A percentile compares a stretch with the other conserved stretches of the same genome.
phyloP scores from a whole-genome alignment of 2,113 vertebrate genomes.

The Cyanoderma ruficeps region DNA sequence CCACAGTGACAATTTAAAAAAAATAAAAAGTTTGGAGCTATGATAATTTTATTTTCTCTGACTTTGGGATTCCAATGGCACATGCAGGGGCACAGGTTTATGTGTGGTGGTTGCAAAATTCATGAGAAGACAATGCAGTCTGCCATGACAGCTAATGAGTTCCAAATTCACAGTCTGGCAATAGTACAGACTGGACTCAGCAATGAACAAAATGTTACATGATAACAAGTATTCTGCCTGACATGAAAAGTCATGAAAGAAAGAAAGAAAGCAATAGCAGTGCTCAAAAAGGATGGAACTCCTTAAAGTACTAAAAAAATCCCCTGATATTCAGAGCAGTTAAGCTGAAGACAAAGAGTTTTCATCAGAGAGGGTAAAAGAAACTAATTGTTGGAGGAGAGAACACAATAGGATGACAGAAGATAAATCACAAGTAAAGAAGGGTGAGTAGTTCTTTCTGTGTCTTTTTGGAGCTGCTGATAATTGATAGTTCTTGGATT shows the following conservation, averaged over 20 bases:
- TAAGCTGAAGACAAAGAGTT: neutral
- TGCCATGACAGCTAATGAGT: neutral
- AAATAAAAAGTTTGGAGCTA: neutral
- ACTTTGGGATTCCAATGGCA: neutral
- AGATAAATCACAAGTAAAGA: neutral
- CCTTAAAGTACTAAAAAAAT: neutral
- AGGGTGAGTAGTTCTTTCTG: neutral
- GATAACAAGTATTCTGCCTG: neutral
- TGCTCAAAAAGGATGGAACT: neutral
- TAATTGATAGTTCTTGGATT: neutral
- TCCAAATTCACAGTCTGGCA: neutral
- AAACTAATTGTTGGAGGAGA: neutral
- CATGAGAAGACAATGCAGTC: neutral
- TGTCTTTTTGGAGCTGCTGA: neutral
- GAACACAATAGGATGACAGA: neutral
- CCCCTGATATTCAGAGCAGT: neutral
- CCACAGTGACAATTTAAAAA: neutral
- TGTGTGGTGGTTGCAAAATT: neutral
- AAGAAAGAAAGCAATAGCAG: neutral
- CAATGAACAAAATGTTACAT: neutral
- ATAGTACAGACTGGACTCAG: neutral
- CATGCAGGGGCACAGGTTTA: neutral
- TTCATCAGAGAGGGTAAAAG: neutral
- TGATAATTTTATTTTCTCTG: neutral
- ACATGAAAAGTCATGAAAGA: neutral